Percentiles rank a stretch among this genome's conserved stretches.
phyloP scores from a whole-genome alignment of 2,797 vertebrate genomes.

The Melopsittacus undulatus region DNA sequence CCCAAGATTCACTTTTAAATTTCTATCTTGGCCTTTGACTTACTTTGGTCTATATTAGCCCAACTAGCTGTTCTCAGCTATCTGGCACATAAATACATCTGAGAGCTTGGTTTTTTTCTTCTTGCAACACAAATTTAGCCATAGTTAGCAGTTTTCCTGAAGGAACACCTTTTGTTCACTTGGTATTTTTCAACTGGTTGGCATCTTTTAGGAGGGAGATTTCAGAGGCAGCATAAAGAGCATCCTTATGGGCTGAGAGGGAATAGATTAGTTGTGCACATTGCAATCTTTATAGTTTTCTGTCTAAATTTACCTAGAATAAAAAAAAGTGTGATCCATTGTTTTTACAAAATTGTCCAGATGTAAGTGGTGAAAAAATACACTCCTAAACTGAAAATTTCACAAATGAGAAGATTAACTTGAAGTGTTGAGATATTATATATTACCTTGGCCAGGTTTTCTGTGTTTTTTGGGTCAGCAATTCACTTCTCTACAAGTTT shows the following conservation, averaged over 20 bases:
- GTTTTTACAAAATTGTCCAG: not conserved
- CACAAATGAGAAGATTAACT: not conserved
- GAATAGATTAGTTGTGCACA: not conserved
- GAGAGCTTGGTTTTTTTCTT: not conserved
- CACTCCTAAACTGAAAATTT: not conserved
- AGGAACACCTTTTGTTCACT: not conserved
- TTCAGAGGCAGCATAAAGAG: not conserved
- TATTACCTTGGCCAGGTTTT: conserved; percentile 18
- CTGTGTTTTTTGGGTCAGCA: conserved; percentile 22
- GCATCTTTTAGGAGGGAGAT: not conserved
- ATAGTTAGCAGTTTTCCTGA: not conserved
- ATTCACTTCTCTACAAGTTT: conserved; percentile 12
- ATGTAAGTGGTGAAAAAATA: not conserved
- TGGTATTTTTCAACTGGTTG: not conserved
- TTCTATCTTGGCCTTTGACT: not conserved
- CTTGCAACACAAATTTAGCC: not conserved
- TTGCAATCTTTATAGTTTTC: not conserved
- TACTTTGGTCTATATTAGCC: not conserved
- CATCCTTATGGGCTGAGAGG: not conserved
- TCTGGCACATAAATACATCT: not conserved
- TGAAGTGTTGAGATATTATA: not conserved
- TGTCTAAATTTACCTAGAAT: not conserved
- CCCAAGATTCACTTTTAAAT: not conserved
- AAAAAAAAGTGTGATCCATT: not conserved
- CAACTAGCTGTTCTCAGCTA: not conserved